Evolutionary conservation across 2,797 vertebrate species (phyloP), one percentile per base, ranked within the genome.

Genomic region (Etheostoma perlongum): DNA sequence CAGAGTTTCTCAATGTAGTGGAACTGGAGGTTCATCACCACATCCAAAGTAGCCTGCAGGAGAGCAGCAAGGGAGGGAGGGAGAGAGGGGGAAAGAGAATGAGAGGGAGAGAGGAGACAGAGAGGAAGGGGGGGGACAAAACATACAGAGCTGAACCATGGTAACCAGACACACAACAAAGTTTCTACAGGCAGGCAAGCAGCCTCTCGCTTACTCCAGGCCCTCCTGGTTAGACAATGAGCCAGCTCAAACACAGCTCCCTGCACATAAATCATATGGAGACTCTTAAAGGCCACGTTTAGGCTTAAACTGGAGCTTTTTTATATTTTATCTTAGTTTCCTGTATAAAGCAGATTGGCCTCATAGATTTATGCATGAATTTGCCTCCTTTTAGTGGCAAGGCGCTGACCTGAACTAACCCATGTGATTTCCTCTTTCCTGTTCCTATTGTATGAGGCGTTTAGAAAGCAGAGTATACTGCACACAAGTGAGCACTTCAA

Each of bases 1-100:
- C 98, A 99, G 53, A 99, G 95, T 82, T 98, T 99, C 94, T 99
- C 98, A 11, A 99, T 97, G 79, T 95, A 98, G 87, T 99, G 97
- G 67, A 99, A 99, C 91, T 99, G 98, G 23, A 99, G 96, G 90
- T 97, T 98, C 96, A 98, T 97, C 80, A 99, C 97, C 2, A 99
- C 97, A 8, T 99, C 97, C 78, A 99, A 49, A 74, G 97, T 99
- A 18, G 97, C 97, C 98, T 99, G 85, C 54, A 79, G 85, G 84
- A 61, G 72, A 72, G 87, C 61, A 69, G 62, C 6, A 16, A 73
- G 55, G 67, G 54, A 60, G 72, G 67, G 57, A 60, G 72, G 42
- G 65, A 33, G 62, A 4, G 10, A 11, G 36, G 36, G 36, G 36
- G 36, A 40, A 49, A 30, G 25, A 19, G 68, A 47, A 4, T 19